These are phyloP conservation scores for Acrocephalus arundinaceus DNA, from an alignment of 2,113 vertebrate genomes.

Conservation along the genomic window DNA sequence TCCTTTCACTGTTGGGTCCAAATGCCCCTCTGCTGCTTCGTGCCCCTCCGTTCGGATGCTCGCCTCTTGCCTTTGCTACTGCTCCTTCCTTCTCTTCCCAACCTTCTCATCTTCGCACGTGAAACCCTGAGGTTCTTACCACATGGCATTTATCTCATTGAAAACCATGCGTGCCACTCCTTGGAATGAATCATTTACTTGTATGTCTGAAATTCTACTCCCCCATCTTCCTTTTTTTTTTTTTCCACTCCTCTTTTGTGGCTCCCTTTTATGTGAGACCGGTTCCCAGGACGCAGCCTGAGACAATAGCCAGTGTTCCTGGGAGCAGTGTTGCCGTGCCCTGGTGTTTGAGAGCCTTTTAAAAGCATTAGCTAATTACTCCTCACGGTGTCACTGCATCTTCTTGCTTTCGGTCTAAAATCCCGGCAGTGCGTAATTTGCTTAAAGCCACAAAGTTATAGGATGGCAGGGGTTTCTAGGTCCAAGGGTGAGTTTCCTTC, in stretches of 20 bases:
- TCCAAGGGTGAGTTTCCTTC: background rate
- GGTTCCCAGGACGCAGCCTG: accelerated
- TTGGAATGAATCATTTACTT: background rate
- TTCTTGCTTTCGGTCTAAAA: background rate
- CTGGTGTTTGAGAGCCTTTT: background rate
- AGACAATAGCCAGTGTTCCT: background rate
- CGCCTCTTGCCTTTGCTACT: background rate
- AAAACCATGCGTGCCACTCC: background rate
- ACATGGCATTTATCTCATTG: background rate
- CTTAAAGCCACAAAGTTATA: background rate
- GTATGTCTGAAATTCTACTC: background rate
- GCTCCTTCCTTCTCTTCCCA: background rate
- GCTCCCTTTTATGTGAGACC: background rate
- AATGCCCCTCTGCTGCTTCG: background rate
- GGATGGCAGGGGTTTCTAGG: background rate
- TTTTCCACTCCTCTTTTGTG: background rate
- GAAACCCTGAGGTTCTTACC: background rate
- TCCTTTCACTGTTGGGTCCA: background rate
- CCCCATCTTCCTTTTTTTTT: background rate
- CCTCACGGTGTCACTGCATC: background rate
- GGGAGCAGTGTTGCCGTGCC: background rate
- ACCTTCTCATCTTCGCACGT: background rate
- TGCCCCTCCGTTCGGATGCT: accelerated
- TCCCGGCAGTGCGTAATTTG: background rate
- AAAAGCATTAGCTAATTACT: background rate